Base-by-base conservation (phyloP, 2,888 invertebrate genomes). In the Pecten maximus region DNA sequence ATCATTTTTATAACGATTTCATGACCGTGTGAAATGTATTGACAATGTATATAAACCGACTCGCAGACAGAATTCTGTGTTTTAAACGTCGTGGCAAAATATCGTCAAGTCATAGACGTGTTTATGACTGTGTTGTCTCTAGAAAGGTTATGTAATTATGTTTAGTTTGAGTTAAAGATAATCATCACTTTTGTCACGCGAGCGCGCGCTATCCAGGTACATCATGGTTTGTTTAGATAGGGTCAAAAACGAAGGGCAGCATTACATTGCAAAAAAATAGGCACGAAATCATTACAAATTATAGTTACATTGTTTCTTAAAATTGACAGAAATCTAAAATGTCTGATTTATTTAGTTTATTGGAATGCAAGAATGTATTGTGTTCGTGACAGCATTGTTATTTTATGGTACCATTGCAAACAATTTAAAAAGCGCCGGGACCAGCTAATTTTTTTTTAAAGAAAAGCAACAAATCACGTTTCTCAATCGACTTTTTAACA, bases 181-280 rank as follows among this genome's bases (percentile, higher is more conserved):
- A 74, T 74, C 74, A 74, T 74, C 74, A 35, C 35, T 35, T 35
- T 12, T 12, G 74, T 28, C 74, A 74, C 74, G 74, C 74, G 74
- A 74, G 74, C 74, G 35, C 74, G 74, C 74, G 74, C 74, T 74
- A 74, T 74, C 35, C 28, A 74, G 74, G 74, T 35, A 74, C 74
- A 74, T 74, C 74, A 74, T 35, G 6, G 23, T 74, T 35, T 74
- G 74, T 74, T 8, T 74, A 35, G 23, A 12, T 74, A 2, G 35
- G 74, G 74, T 35, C 12, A 74, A 74, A 74, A 74, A 74, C 74
- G 8, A 6, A 35, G 10, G 35, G 35, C 6, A 74, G 74, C 74
- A 74, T 74, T 74, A 74, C 74, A 74, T 23, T 8, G 74, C 74
- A 35, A 74, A 74, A 44, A 19, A 28, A 35, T 23, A 35, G 35